These are phyloP conservation scores for Tribolium freemani DNA, from an alignment of 2,888 invertebrate genomes.

Conservation along the genomic window DNA sequence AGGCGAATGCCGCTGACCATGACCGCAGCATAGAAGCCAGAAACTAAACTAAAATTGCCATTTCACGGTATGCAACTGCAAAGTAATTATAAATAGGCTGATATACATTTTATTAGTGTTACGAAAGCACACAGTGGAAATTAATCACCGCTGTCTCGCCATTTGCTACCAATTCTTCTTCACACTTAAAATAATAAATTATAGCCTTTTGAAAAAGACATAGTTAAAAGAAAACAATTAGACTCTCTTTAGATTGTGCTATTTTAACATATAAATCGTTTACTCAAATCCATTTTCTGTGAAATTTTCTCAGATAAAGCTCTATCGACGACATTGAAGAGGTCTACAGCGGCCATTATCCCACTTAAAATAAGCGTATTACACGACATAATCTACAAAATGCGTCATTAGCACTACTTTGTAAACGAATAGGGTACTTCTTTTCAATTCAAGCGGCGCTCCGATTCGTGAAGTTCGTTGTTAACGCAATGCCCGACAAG, in stretches of 20 bases:
- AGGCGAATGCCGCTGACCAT: not conserved
- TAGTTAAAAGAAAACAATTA: not conserved
- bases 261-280: not conserved
- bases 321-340: not conserved
- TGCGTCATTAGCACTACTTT: slow-evolving; percentile 10
- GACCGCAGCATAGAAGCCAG: not conserved
- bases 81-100: not conserved
- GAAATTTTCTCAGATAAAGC: not conserved
- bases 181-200: not conserved
- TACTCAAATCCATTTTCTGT: not conserved
- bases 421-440: not conserved
- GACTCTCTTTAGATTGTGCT: not conserved
- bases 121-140: not conserved
- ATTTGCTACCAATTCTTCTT: not conserved
- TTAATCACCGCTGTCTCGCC: not conserved
- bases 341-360: not conserved
- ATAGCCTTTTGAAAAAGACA: no score
- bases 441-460: slow-evolving; percentile 23
- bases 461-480: not conserved
- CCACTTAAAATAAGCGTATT: not conserved
- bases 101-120: not conserved
- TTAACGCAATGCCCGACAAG: slow-evolving; percentile 10
- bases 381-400: not conserved
- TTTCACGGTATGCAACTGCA: not conserved
- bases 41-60: not conserved